Evolutionary conservation across 2,888 invertebrate genomes (phyloP), one percentile per base, ranked within the genome.

Genomic region (Zygaena filipendulae): DNA sequence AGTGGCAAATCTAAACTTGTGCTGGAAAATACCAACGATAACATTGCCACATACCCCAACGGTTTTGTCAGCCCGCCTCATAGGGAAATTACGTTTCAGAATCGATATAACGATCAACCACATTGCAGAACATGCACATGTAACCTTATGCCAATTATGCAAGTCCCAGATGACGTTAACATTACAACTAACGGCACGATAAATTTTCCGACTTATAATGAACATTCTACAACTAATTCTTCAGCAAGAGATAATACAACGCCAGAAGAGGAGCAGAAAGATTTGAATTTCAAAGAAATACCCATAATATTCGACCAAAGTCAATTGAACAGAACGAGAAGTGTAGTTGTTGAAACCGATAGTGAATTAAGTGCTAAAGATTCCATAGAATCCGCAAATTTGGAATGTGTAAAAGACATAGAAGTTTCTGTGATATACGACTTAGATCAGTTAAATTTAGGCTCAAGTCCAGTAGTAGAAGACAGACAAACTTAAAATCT

Each of bases 371-470:
- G n/a, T n/a, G n/a, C n/a, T n/a, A n/a, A n/a, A n/a, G n/a, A n/a
- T n/a, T n/a, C n/a, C n/a, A n/a, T n/a, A n/a, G n/a, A n/a, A n/a
- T n/a, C n/a, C n/a, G n/a, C n/a, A n/a, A n/a, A n/a, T n/a, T n/a
- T n/a, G n/a, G n/a, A n/a, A n/a, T n/a, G n/a, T n/a, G n/a, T n/a
- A n/a, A n/a, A n/a, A n/a, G n/a, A n/a, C n/a, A n/a, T n/a, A 13
- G 33, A 38, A 24, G 13, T 30, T 11, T 30, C 39, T n/a, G 30
- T 36, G n/a, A 42, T 42, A 22, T 42, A 42, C 11, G 42, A 42
- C 22, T 21, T 33, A 21, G 16, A 25, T 20, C 42, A 42, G 14
- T 22, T 37, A 19, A 20, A 32, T 13, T 11, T 32, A n/a, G 19
- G 30, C 24, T 31, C 21, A 9, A 39, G 36, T 22, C 35, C 29